These are phyloP conservation scores for Equus przewalskii DNA, from an alignment of 2,113 vertebrate species.

Conservation along the genomic window DNA sequence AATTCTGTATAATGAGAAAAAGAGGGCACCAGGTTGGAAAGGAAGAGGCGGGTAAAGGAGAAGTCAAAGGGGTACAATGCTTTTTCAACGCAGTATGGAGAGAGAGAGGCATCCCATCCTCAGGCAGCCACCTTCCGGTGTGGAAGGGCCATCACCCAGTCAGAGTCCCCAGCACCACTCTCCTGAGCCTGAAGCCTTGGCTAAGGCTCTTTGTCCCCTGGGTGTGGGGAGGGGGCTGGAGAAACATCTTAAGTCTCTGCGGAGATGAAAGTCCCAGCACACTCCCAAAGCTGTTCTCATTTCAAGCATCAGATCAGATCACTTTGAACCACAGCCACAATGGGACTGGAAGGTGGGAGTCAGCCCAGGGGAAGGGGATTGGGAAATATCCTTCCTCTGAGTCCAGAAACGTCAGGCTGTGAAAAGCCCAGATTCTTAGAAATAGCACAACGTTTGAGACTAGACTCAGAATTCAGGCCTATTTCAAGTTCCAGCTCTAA, in stretches of 20 bases:
- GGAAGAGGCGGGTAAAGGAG: neutral
- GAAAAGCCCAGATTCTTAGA: slow-evolving; percentile 42
- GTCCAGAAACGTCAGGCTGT: neutral
- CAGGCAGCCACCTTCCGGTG: neutral
- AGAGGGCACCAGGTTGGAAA: neutral
- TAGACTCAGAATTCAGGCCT: neutral
- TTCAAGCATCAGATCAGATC: neutral
- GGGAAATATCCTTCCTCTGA: slow-evolving; percentile 9
- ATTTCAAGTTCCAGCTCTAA: slow-evolving; percentile 24
- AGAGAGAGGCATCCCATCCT: neutral
- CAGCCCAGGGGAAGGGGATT: neutral
- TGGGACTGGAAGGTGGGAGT: neutral
- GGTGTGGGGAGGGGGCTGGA: neutral
- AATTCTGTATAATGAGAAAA: neutral
- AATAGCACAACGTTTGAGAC: slow-evolving; percentile 16
- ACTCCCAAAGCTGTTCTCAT: neutral
- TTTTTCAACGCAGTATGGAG: neutral
- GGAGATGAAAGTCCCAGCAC: neutral
- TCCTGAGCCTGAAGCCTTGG: neutral
- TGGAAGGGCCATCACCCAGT: neutral
- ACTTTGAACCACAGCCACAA: neutral
- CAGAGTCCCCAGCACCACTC: fast-evolving
- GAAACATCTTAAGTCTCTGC: neutral
- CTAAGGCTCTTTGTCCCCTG: neutral
- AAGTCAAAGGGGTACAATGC: fast-evolving